phyloP scores from a whole-genome alignment of 2,888 invertebrate species.

The Villa cingulata region DNA sequence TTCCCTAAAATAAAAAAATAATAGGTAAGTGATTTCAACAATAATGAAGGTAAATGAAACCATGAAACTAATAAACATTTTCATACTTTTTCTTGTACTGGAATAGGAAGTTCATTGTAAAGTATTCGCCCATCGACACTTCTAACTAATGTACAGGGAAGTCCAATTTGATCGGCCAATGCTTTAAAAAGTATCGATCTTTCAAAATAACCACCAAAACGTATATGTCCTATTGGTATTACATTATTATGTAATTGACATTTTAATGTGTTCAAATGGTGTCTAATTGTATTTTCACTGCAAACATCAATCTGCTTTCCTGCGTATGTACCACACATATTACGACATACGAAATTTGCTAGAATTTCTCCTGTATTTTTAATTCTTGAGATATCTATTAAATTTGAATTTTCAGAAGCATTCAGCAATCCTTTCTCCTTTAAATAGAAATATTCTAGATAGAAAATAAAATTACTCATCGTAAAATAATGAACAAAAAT shows the following conservation, averaged over 20 bases:
- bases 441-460: not conserved
- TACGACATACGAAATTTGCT: constrained; percentile 40
- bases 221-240: constrained; percentile 44
- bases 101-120: constrained; percentile 52
- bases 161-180: constrained; percentile 46
- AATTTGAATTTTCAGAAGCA: constrained; percentile 10
- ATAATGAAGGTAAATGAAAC: too few species aligned
- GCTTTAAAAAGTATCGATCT: constrained; percentile 51
- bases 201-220: constrained; percentile 46
- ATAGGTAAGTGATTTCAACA: not conserved
- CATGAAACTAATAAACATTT: too few species aligned
- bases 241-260: constrained; percentile 35
- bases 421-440: not conserved
- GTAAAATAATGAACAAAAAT: not conserved
- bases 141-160: constrained; percentile 47
- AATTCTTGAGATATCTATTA: constrained; percentile 27
- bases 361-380: constrained; percentile 30
- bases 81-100: constrained; percentile 26
- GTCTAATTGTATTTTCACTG: constrained; percentile 35
- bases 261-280: constrained; percentile 40
- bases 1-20: not conserved
- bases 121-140: constrained; percentile 40
- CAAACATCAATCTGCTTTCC: constrained; percentile 33
- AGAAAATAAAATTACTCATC: not conserved
- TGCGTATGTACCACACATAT: constrained; percentile 39